phyloP scores from a whole-genome alignment of 2,797 vertebrate species.

The Manis pentadactyla region DNA sequence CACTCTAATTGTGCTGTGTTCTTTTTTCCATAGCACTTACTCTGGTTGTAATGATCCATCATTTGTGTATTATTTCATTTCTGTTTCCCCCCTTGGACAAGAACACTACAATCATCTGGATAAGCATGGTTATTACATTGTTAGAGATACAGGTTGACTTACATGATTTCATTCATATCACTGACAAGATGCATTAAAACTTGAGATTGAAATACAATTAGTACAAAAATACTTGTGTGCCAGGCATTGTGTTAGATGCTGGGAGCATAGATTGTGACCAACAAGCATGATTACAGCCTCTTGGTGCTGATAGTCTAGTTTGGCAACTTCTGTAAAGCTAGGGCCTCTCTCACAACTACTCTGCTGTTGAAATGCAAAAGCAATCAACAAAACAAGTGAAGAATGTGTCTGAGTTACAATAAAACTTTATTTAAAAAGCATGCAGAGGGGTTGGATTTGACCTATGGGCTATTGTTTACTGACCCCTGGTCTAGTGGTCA shows the following conservation, averaged over 20 bases:
- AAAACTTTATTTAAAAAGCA: conserved; percentile 51
- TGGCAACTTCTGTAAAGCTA: conserved; percentile 2
- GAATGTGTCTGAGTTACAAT: not conserved
- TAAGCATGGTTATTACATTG: not conserved
- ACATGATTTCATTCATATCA: not conserved
- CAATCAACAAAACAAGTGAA: not conserved
- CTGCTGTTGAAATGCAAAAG: not conserved
- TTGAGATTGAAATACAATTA: conserved; percentile 42
- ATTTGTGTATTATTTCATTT: conserved; percentile 52
- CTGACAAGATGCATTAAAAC: conserved; percentile 33
- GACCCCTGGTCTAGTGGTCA: not conserved
- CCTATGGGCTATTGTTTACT: not conserved
- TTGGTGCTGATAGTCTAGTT: not conserved
- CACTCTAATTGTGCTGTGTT: not conserved
- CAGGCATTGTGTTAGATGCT: not conserved
- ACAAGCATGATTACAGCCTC: conserved; percentile 7
- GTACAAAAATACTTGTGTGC: not conserved
- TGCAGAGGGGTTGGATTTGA: not conserved
- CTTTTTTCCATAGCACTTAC: conserved; percentile 15
- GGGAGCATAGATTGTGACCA: not conserved
- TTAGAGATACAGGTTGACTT: not conserved
- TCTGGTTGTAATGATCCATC: conserved; percentile 5
- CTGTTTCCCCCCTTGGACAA: not conserved
- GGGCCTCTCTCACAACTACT: not conserved
- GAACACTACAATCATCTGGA: conserved; percentile 32